Evolutionary conservation across 2,113 vertebrate genomes (phyloP).

Genomic region (Syngnathoides biaculeatus): DNA sequence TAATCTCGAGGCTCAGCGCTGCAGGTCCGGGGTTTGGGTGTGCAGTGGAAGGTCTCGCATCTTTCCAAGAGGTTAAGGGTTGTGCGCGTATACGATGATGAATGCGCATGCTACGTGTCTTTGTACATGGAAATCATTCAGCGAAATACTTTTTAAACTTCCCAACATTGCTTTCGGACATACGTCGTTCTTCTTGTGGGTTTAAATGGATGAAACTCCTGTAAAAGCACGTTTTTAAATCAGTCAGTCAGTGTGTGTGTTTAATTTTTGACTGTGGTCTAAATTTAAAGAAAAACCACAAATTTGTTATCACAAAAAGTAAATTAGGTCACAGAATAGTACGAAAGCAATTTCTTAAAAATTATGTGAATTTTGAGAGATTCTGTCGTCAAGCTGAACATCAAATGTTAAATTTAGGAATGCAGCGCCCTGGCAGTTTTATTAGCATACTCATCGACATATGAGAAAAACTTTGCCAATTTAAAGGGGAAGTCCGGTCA

Average conservation of each 20-base stretch:
- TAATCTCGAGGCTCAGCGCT: conserved; percentile 24
- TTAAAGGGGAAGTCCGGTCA: no score
- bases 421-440: no score
- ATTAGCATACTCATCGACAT: no score
- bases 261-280: background rate
- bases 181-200: background rate
- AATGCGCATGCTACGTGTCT: background rate
- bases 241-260: background rate
- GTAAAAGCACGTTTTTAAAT: conserved; percentile 8
- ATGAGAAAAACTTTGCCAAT: no score
- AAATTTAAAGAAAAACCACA: background rate
- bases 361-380: no score
- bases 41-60: conserved; percentile 26
- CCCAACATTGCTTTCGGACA: conserved; percentile 10
- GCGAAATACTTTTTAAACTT: conserved; percentile 19
- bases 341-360: no score
- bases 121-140: conserved; percentile 6
- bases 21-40: conserved; percentile 37
- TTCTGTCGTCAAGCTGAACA: no score
- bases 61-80: conserved; percentile 23
- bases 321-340: no score
- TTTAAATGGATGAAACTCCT: conserved; percentile 7
- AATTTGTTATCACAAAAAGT: no score
- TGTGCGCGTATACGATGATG: conserved; percentile 12
- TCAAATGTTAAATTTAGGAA: no score